These are phyloP conservation scores for Cosmia pyralina DNA, from an alignment of 2,888 invertebrate genomes.

Conservation along the genomic window DNA sequence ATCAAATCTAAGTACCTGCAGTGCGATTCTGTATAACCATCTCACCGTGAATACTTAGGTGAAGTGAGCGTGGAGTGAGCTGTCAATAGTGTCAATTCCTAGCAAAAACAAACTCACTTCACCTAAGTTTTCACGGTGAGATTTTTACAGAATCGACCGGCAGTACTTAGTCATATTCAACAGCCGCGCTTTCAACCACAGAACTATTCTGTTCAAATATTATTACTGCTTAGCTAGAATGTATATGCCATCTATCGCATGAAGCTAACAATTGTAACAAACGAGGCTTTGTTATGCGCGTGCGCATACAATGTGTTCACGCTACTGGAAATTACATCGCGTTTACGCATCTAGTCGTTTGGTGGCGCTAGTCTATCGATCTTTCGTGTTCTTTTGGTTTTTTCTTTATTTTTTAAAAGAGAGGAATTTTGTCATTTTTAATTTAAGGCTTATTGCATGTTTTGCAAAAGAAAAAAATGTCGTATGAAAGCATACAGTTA, in stretches of 20 bases:
- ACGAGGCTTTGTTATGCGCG: slow-evolving; percentile 62
- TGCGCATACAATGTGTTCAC: slow-evolving; percentile 50
- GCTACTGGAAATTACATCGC: slow-evolving; percentile 56
- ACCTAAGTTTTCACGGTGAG: too few relatives aligned
- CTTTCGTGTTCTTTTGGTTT: background rate
- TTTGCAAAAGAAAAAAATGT: background rate
- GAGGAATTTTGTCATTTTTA: background rate
- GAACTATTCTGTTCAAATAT: background rate
- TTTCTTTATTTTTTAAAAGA: background rate
- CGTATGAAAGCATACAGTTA: background rate
- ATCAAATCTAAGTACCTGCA: background rate
- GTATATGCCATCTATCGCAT: slow-evolving; percentile 68
- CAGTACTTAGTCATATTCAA: rapidly evolving
- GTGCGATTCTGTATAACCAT: too few relatives aligned
- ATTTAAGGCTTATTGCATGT: too few relatives aligned
- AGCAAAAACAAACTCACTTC: too few relatives aligned
- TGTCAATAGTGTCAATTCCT: too few relatives aligned
- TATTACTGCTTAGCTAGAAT: slow-evolving; percentile 4
- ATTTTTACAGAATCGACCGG: too few relatives aligned
- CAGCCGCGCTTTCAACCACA: background rate
- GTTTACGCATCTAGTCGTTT: slow-evolving; percentile 55
- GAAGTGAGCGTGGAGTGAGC: too few relatives aligned
- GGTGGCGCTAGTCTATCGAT: slow-evolving; percentile 71
- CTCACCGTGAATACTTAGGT: too few relatives aligned
- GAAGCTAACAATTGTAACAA: slow-evolving; percentile 60